phyloP scores from a whole-genome alignment of 2,888 invertebrate species.

The Callimorpha dominula region DNA sequence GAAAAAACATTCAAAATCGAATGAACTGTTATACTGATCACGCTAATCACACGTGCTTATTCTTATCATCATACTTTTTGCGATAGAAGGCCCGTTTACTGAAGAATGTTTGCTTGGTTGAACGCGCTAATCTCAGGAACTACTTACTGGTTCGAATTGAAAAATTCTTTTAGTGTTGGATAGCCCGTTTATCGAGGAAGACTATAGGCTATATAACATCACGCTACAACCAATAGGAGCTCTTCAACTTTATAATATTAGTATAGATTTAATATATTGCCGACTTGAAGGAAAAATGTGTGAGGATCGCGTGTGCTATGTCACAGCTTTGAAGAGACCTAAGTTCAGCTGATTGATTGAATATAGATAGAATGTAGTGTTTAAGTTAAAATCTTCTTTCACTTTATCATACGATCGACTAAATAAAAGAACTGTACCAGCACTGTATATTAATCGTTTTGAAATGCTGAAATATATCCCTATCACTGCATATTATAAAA shows the following conservation, averaged over 20 bases:
- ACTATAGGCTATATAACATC: too few species aligned
- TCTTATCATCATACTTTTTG: neutral
- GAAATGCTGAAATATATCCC: neutral
- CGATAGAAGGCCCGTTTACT: neutral
- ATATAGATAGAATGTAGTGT: too few species aligned
- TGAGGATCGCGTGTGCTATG: neutral
- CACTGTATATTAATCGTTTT: neutral
- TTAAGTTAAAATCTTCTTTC: neutral
- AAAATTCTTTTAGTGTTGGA: too few species aligned
- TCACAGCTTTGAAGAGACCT: neutral
- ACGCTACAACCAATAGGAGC: too few species aligned
- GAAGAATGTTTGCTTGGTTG: too few species aligned
- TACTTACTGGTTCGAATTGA: too few species aligned
- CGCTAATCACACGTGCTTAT: neutral
- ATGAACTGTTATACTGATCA: neutral
- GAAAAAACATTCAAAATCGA: neutral
- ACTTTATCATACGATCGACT: too few species aligned
- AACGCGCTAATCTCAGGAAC: too few species aligned
- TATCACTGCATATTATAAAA: too few species aligned
- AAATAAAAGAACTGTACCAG: neutral
- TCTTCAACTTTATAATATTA: neutral
- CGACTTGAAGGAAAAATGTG: too few species aligned
- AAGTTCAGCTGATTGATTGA: neutral
- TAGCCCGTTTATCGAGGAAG: too few species aligned
- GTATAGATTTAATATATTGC: neutral